These are phyloP conservation scores for Ichneumon xanthorius DNA, from an alignment of 2,888 invertebrate species.

Conservation along the genomic window DNA sequence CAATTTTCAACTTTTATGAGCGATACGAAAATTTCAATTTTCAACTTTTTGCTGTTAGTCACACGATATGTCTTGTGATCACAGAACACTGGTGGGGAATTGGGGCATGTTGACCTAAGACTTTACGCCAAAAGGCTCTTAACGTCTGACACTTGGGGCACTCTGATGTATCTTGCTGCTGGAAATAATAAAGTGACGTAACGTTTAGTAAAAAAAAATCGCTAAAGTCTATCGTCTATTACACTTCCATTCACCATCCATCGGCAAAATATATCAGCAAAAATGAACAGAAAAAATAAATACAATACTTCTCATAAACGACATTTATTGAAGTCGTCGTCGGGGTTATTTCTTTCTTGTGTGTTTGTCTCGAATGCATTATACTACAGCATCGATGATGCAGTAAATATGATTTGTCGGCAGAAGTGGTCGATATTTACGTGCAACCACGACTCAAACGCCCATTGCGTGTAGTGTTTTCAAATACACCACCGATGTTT, in stretches of 20 bases:
- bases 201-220: neutral
- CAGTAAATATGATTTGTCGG: too few relatives aligned
- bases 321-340: neutral
- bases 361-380: neutral
- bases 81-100: neutral
- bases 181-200: constrained; percentile 14
- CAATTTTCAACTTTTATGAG: too few relatives aligned
- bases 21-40: too few relatives aligned
- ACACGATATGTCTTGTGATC: neutral
- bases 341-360: neutral
- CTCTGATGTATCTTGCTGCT: neutral
- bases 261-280: neutral
- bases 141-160: neutral
- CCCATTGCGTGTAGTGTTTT: constrained; percentile 72
- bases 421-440: too few relatives aligned
- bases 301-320: neutral
- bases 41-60: neutral
- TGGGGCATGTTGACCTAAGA: neutral
- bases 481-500: constrained; percentile 73
- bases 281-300: too few relatives aligned
- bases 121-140: neutral
- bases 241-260: neutral
- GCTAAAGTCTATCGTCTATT: neutral
- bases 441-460: neutral
- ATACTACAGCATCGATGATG: too few relatives aligned